Conservation (phyloP, 1,140 invertebrate genomes). For the Eurytemora carolleeae region DNA sequence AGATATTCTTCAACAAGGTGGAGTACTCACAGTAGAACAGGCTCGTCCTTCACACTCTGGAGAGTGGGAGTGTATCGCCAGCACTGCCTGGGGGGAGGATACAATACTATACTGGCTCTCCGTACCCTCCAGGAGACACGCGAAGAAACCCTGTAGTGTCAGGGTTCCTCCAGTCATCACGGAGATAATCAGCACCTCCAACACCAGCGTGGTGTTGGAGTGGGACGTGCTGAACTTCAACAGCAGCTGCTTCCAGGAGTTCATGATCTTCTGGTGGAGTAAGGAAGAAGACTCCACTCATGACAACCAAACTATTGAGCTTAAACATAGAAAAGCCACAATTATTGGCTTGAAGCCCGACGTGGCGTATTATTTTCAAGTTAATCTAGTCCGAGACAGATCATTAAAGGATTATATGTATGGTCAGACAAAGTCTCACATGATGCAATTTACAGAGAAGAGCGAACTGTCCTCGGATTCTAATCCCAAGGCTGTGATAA, state of each 20-base stretch:
- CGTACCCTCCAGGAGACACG: background rate
- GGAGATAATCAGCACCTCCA: background rate
- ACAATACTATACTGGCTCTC: background rate
- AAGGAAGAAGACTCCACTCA: background rate
- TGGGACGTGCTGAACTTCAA: background rate
- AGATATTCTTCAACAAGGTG: background rate
- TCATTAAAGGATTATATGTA: background rate
- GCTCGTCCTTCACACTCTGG: background rate
- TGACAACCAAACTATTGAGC: background rate
- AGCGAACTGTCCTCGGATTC: background rate
- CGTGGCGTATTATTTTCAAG: constrained; percentile 6
- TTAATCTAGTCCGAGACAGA: constrained; percentile 5
- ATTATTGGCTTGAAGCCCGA: background rate
- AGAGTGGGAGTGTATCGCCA: background rate
- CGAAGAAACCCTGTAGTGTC: background rate
- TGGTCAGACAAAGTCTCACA: background rate
- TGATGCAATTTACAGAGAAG: background rate
- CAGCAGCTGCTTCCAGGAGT: constrained; percentile 2
- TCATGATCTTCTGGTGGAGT: constrained; percentile 2
- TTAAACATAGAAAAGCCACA: background rate
- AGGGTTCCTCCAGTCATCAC: background rate
- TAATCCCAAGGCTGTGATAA: background rate
- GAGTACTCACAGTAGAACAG: background rate
- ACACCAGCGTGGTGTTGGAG: background rate
- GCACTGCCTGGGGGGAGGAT: background rate